These are phyloP conservation scores for Luffia ferchaultella DNA, from an alignment of 2,888 invertebrate genomes.

Conservation along the genomic window DNA sequence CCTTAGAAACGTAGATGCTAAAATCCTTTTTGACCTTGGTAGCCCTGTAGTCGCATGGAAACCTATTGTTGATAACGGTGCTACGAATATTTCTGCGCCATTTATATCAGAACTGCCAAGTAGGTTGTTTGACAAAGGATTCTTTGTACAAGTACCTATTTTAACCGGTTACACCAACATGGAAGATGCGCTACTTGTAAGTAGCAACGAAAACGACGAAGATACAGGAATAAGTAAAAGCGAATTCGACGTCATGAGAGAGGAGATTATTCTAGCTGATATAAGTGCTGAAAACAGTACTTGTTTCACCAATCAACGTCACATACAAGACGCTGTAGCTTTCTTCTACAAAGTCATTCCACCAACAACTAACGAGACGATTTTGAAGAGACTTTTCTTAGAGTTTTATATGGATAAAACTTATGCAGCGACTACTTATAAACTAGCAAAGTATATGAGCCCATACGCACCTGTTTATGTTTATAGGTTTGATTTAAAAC, in stretches of 20 bases:
- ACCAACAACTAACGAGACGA: constrained; percentile 66
- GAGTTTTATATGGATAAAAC: constrained; percentile 80
- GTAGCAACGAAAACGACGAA: constrained; percentile 58
- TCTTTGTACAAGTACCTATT: constrained; percentile 73
- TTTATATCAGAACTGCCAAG: constrained; percentile 75
- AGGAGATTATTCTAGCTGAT: constrained; percentile 70
- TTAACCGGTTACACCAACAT: constrained; percentile 83
- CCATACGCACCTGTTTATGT: constrained; percentile 69
- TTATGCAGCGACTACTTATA: constrained; percentile 75
- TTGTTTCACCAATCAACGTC: constrained; percentile 69
- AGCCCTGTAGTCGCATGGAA: constrained; percentile 74
- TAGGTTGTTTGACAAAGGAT: constrained; percentile 67
- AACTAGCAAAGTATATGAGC: constrained; percentile 72
- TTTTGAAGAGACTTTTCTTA: constrained; percentile 71
- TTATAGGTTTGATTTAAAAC: constrained; percentile 80
- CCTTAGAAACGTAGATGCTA: constrained; percentile 68
- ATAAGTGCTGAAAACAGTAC: constrained; percentile 65
- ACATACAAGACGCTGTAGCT: constrained; percentile 75
- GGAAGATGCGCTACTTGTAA: constrained; percentile 77
- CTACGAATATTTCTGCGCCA: constrained; percentile 71
- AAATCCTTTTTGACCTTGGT: constrained; percentile 68
- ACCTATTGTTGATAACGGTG: constrained; percentile 76
- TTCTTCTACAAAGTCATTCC: constrained; percentile 80
- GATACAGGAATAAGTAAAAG: constrained; percentile 68
- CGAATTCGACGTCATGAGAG: constrained; percentile 70